Base-by-base conservation (phyloP, 2,797 vertebrate genomes). In the Euthynnus affinis region DNA sequence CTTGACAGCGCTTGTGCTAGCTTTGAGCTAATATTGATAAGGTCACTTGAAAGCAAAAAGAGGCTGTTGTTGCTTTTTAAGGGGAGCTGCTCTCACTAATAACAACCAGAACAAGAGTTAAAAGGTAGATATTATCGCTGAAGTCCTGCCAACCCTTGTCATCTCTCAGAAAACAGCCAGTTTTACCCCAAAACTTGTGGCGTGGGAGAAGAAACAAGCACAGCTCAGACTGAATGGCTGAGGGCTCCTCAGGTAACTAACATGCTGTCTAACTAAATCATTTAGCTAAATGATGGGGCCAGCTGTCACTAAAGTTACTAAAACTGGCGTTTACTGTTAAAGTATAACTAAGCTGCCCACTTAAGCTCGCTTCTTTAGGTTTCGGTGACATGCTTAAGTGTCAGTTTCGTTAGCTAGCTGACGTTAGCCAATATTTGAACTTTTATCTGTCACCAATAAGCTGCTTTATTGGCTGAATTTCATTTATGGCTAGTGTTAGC, bases 141-240 rank as follows among this genome's bases (percentile, higher is more conserved):
- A 15, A 2, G 15, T 14, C 0, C 42, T 10, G 49, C 18, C 6
- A 0, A 17, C 25, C 17, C 17, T 34, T 82, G 83, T 82, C 88
- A 87, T 71, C 68, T 63, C 34, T 56, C 15, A 0, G 1, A 29
- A 76, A 82, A 44, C 60, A 37, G 58, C 55, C 29, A 13, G 62
- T 66, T 49, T 49, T 49, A 49, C 18, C 62, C 3, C 37, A 34
- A 71, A 80, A 91, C 46, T 48, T 76, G 60, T 56, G 60, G 25
- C 46, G 72, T 14, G 60, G 32, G 48, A 80, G 63, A 64, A 80
- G 62, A 64, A 71, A 48, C 68, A 51, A 27, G 27, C 62, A 46
- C 23, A 74, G 58, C 64, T 63, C 5, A 60, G 48, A 49, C 72
- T 89, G 89, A 91, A 96, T 96, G 95, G 95, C 95, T 60, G 95